phyloP scores from a whole-genome alignment of 2,797 vertebrate species.

The Gallinago stenura region DNA sequence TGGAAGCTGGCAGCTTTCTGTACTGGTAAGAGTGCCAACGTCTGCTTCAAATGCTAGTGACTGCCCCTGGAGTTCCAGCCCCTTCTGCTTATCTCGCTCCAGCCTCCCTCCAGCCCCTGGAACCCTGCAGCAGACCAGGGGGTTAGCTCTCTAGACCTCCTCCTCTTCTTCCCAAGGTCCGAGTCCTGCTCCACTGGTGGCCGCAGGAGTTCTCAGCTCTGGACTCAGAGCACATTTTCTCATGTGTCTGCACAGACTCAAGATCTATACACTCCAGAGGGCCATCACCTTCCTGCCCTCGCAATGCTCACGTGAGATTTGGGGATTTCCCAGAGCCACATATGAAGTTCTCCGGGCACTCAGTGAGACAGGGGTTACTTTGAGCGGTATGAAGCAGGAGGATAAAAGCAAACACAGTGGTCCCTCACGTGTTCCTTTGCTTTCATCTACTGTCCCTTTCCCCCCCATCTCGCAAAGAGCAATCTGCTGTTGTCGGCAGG shows the following conservation, averaged over 20 bases:
- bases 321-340: neutral
- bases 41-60: neutral
- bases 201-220: neutral
- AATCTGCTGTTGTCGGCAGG: neutral
- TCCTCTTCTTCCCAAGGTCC: neutral
- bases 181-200: neutral
- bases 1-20: neutral
- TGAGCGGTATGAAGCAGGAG: neutral
- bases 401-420: fast-evolving
- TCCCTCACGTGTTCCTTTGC: neutral
- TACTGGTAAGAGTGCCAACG: neutral
- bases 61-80: neutral
- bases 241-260: neutral
- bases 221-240: neutral
- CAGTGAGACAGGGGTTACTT: neutral
- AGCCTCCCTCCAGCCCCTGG: neutral
- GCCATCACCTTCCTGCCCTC: neutral
- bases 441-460: neutral
- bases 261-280: fast-evolving
- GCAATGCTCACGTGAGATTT: neutral
- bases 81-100: neutral
- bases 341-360: neutral
- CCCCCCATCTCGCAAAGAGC: neutral
- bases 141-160: neutral
- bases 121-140: neutral